Percentiles rank a stretch among this genome's conserved stretches.
Conservation (phyloP, 2,888 invertebrate genomes). For the Congeria kusceri region DNA sequence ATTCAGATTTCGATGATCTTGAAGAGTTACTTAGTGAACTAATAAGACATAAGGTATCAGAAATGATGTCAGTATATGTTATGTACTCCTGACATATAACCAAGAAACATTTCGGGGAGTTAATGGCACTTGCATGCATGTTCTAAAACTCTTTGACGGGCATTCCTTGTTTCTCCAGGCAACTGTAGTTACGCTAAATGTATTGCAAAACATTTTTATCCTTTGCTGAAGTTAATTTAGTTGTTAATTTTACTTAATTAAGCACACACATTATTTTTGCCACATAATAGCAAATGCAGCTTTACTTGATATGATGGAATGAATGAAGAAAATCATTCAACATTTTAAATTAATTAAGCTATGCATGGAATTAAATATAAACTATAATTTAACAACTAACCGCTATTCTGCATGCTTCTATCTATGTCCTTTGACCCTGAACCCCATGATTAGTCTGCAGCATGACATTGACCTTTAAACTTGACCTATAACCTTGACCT, state of each 20-base stretch:
- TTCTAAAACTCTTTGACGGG: constrained; percentile 1
- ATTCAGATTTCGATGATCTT: constrained; percentile 63
- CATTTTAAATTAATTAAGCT: no score
- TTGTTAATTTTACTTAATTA: no score
- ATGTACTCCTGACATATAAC: constrained; percentile 28
- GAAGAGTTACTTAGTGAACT: constrained; percentile 64
- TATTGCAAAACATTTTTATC: no score
- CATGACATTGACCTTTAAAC: constrained; percentile 2
- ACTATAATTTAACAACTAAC: no score
- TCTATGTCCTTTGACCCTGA: background rate
- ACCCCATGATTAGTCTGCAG: background rate
- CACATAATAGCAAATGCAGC: no score
- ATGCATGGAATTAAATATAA: no score
- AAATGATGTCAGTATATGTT: constrained; percentile 23
- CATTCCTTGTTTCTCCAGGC: background rate
- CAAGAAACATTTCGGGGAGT: constrained; percentile 45
- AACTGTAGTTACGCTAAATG: no score
- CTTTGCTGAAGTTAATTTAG: no score
- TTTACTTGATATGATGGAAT: no score
- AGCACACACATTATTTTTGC: no score
- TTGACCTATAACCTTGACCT: constrained; percentile 34
- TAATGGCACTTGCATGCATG: constrained; percentile 63
- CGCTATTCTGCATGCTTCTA: constrained; percentile 32
- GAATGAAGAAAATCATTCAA: no score
- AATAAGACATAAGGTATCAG: constrained; percentile 62